Evolutionary conservation across 2,113 vertebrate genomes (phyloP).

Genomic region (Phaetusa simplex): DNA sequence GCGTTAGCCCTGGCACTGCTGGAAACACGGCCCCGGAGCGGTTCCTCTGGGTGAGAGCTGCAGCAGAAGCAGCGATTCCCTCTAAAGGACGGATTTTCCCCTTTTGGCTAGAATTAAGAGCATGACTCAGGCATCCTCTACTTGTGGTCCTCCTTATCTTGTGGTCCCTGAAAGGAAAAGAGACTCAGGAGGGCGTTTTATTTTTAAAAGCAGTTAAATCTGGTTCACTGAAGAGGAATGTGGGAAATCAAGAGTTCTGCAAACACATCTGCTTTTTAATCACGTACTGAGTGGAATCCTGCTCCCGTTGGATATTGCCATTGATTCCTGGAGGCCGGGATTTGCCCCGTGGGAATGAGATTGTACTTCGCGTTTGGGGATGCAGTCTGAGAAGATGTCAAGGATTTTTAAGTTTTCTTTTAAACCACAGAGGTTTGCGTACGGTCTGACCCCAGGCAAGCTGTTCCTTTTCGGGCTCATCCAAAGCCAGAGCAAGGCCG

Average conservation of each 20-base stretch:
- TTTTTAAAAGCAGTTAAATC: not conserved
- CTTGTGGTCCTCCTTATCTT: not conserved
- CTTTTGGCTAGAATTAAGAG: not conserved
- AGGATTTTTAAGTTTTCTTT: not conserved
- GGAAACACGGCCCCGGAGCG: not conserved
- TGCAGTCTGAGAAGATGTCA: not conserved
- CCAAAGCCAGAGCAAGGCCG: not conserved
- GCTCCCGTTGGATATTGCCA: not conserved
- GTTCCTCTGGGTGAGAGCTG: not conserved
- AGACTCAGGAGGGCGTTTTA: not conserved
- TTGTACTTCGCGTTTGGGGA: rapidly evolving
- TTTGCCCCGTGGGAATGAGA: not conserved
- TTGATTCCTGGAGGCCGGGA: not conserved
- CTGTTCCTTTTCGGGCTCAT: not conserved
- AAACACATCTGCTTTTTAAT: not conserved
- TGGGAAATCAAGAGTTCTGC: not conserved
- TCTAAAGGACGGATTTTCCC: not conserved
- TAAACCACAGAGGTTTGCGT: not conserved
- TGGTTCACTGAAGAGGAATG: not conserved
- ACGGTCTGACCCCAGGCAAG: not conserved
- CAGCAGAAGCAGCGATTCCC: not conserved
- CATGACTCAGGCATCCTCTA: not conserved
- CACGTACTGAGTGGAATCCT: not conserved
- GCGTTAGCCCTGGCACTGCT: not conserved
- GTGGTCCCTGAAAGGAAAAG: slow-evolving; percentile 19